phyloP scores from a whole-genome alignment of 1,140 invertebrate species.

The Polypedilum pembai region DNA sequence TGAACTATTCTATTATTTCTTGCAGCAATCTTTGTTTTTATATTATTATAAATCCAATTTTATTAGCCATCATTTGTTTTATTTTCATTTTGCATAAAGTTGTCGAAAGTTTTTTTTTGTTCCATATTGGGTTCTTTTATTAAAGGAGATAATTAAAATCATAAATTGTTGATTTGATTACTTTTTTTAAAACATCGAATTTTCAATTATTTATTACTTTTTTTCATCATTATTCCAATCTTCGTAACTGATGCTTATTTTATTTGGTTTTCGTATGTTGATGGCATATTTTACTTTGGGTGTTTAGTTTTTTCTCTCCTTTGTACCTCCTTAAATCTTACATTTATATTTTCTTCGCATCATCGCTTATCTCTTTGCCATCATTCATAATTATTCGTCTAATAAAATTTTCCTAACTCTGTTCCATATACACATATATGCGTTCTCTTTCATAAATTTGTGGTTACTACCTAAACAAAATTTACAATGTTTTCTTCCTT shows the following conservation, averaged over 20 bases:
- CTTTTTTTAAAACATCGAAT: slow-evolving; percentile 9
- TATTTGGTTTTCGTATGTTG: neutral
- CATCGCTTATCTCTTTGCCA: neutral
- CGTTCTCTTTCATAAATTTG: slow-evolving; percentile 1
- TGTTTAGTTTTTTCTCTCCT: no score
- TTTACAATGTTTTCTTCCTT: slow-evolving; percentile 12
- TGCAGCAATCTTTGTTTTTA: neutral
- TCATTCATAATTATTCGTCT: neutral
- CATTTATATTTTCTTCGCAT: neutral
- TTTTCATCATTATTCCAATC: slow-evolving; percentile 7
- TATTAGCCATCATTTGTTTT: slow-evolving; percentile 18
- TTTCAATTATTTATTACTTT: slow-evolving; percentile 3
- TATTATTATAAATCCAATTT: slow-evolving; percentile 20
- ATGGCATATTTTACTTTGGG: no score
- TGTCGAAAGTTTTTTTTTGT: neutral
- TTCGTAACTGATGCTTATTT: neutral
- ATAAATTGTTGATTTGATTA: neutral
- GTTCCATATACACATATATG: neutral
- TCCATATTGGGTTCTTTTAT: neutral
- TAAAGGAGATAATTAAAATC: slow-evolving; percentile 2
- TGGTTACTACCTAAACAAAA: slow-evolving; percentile 28
- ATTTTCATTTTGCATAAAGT: slow-evolving; percentile 19
- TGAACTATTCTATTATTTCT: no score
- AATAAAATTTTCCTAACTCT: slow-evolving; percentile 19
- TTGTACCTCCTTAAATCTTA: neutral